Percentiles rank a stretch among this genome's conserved stretches.
phyloP scores from a whole-genome alignment of 2,113 vertebrate species.

The Triplophysa siluroides region DNA sequence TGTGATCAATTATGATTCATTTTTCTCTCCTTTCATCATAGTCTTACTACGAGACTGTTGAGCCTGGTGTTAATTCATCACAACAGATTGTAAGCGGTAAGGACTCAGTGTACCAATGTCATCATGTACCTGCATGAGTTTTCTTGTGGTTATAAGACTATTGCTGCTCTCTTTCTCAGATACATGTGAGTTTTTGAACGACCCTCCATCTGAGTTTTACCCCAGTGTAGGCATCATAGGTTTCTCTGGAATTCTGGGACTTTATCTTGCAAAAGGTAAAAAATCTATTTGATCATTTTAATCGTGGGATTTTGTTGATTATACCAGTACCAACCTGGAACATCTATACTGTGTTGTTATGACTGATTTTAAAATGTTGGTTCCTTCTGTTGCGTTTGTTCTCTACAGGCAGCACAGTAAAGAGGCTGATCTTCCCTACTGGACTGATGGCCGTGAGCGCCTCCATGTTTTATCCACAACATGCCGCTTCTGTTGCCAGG shows the following conservation, averaged over 20 bases:
- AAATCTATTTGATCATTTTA: not conserved
- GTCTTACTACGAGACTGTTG: conserved; percentile 76
- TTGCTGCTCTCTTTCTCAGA: conserved; percentile 69
- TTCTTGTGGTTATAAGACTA: not conserved
- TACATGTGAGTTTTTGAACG: conserved; percentile 79
- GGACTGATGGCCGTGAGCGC: conserved; percentile 84
- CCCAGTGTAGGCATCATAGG: conserved; percentile 85
- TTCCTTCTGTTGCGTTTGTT: conserved; percentile 30
- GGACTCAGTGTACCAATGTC: not conserved
- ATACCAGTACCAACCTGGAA: not conserved
- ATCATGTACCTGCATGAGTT: not conserved
- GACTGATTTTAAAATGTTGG: not conserved
- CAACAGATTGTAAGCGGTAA: conserved; percentile 80
- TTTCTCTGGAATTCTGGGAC: conserved; percentile 88
- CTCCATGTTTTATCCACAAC: conserved; percentile 92
- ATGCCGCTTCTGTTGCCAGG: conserved; percentile 80
- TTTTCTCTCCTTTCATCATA: conserved; percentile 60
- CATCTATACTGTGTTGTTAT: conserved; percentile 3
- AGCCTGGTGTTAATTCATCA: conserved; percentile 77
- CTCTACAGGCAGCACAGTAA: conserved; percentile 83
- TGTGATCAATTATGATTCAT: not conserved
- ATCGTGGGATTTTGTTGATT: not conserved
- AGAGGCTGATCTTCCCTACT: conserved; percentile 82
- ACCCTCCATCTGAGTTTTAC: conserved; percentile 87
- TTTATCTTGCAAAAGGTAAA: conserved; percentile 87